phyloP scores from a whole-genome alignment of 2,888 invertebrate species.

The Drosophila testacea region DNA sequence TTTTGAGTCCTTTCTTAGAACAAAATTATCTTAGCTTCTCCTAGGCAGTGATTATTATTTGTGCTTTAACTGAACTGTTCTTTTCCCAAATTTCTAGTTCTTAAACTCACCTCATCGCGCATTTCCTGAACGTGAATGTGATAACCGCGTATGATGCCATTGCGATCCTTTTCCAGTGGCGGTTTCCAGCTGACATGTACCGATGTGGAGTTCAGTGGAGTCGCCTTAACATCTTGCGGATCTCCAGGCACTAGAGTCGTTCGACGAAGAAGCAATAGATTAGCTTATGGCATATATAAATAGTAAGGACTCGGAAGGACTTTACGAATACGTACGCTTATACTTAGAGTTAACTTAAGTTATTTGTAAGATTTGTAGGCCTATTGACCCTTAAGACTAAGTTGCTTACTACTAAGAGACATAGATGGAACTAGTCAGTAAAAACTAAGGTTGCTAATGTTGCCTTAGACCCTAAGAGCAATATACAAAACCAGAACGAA shows the following conservation, averaged over 20 bases:
- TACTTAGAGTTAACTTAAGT: conserved; percentile 50
- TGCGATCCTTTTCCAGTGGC: conserved; percentile 95
- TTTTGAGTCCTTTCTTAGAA: no score
- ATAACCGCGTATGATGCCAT: conserved; percentile 98
- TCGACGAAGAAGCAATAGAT: conserved; percentile 55
- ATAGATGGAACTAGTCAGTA: conserved; percentile 48
- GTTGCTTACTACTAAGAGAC: conserved; percentile 55
- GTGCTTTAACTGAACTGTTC: no score
- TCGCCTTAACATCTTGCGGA: conserved; percentile 96
- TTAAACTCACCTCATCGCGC: conserved; percentile 89
- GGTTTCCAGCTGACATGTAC: conserved; percentile 98
- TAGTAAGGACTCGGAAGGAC: conserved; percentile 11
- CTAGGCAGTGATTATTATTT: no score
- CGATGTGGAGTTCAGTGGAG: conserved; percentile 97
- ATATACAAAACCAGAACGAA: conserved; percentile 72
- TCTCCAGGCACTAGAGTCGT: conserved; percentile 95
- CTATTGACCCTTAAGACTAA: conserved; percentile 49
- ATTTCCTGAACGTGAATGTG: conserved; percentile 98
- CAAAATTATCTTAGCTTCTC: no score
- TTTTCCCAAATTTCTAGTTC: not conserved
- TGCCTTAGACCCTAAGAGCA: conserved; percentile 62
- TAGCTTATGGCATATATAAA: conserved; percentile 46
- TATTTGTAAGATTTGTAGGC: conserved; percentile 9
- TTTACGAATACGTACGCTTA: conserved; percentile 21
- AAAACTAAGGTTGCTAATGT: conserved; percentile 56